Evolutionary conservation across 1,140 invertebrate genomes (phyloP).

Genomic region (Branchinecta lynchi): DNA sequence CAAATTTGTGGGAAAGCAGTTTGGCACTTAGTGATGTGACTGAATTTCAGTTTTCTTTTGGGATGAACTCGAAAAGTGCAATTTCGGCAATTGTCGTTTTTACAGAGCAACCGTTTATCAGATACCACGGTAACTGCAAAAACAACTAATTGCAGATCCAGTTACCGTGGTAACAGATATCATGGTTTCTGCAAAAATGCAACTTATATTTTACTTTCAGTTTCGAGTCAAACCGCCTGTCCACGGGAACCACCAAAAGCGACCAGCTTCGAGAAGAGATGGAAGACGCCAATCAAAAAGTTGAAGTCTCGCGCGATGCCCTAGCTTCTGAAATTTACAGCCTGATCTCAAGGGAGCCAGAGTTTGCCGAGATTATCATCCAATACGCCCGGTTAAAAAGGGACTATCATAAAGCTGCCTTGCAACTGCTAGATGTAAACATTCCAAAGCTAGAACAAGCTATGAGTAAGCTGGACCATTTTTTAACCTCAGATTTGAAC

Average conservation of each 20-base stretch:
- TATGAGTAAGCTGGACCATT: neutral
- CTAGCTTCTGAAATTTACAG: neutral
- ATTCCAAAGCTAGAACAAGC: constrained; percentile 7
- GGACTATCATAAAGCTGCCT: constrained; percentile 1
- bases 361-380: neutral
- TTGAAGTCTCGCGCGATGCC: neutral
- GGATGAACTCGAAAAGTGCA: too few species aligned
- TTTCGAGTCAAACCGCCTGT: neutral
- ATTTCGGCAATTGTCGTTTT: too few species aligned
- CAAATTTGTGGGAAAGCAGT: too few species aligned
- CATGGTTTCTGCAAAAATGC: too few species aligned
- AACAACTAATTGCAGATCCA: too few species aligned
- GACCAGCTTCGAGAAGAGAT: neutral
- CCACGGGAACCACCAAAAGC: neutral
- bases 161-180: too few species aligned
- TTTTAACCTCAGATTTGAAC: neutral
- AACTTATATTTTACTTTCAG: neutral
- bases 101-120: too few species aligned
- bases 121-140: too few species aligned
- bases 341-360: neutral
- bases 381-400: neutral
- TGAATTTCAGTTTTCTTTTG: too few species aligned
- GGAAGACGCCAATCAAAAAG: constrained; percentile 2
- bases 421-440: neutral
- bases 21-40: too few species aligned